Evolutionary conservation across 2,888 invertebrate species (phyloP).

Genomic region (Diarsia brunnea): DNA sequence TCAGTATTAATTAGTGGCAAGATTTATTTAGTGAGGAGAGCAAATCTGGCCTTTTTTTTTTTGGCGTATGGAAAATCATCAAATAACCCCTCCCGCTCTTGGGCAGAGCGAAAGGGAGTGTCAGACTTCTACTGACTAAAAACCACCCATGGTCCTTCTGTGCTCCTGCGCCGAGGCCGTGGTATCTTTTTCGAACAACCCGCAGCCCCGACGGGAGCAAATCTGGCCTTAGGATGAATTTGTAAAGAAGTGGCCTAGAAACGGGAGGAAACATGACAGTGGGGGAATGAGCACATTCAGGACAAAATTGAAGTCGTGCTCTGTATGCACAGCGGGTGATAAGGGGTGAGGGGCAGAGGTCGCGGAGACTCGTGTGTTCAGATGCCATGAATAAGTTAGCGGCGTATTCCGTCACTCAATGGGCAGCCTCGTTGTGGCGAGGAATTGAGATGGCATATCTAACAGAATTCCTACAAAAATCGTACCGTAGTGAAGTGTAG

Average conservation of each 20-base stretch:
- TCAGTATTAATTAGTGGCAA: constrained; percentile 45
- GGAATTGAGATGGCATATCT: constrained; percentile 26
- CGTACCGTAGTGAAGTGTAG: neutral
- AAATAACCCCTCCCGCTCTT: too few species aligned
- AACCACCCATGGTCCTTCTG: too few species aligned
- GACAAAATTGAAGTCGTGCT: constrained; percentile 79
- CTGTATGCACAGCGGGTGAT: constrained; percentile 78
- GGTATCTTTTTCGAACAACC: too few species aligned
- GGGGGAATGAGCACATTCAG: constrained; percentile 75
- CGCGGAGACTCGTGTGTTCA: constrained; percentile 67
- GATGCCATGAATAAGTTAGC: constrained; percentile 83
- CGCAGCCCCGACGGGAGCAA: too few species aligned
- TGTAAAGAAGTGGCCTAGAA: constrained; percentile 63
- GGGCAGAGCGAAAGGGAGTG: too few species aligned
- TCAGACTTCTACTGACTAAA: too few species aligned
- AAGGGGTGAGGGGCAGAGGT: constrained; percentile 72
- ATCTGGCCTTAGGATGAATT: constrained; percentile 25
- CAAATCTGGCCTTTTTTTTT: constrained; percentile 40
- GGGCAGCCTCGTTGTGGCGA: constrained; percentile 67
- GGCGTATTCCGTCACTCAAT: constrained; percentile 77
- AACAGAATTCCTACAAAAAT: neutral
- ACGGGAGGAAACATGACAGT: constrained; percentile 68
- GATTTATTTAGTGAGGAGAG: constrained; percentile 35
- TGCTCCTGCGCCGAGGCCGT: too few species aligned
- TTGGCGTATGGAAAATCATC: too few species aligned